Conservation (phyloP, 2,797 vertebrate genomes). For the Pseudocheirus occidentalis region DNA sequence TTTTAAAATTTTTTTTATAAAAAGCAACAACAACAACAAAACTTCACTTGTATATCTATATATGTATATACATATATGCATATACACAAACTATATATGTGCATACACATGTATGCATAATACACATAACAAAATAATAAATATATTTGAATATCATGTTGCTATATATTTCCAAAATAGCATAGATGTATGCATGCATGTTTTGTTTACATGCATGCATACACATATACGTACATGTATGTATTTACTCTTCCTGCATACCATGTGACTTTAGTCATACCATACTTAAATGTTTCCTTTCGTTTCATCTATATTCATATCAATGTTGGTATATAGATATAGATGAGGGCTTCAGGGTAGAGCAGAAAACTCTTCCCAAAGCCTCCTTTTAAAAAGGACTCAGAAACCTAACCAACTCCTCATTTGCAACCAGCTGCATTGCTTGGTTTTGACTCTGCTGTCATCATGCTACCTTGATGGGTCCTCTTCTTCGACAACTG, state of each 20-base stretch:
- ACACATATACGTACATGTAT: neutral
- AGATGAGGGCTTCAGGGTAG: too few species aligned
- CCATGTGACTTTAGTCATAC: neutral
- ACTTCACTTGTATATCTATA: neutral
- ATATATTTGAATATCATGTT: neutral
- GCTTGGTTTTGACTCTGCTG: neutral
- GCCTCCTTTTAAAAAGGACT: neutral
- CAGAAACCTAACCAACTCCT: neutral
- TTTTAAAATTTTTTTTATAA: slow-evolving; percentile 44
- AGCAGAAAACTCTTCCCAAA: neutral
- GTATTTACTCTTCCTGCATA: neutral
- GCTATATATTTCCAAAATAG: neutral
- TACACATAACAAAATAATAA: neutral
- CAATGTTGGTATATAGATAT: too few species aligned
- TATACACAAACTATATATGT: too few species aligned
- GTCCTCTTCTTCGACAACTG: neutral
- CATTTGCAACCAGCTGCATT: neutral
- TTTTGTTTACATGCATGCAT: neutral
- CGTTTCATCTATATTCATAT: neutral
- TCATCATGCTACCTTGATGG: neutral
- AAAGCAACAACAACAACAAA: neutral
- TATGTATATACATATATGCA: neutral
- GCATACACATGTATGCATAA: neutral
- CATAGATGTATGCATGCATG: neutral
- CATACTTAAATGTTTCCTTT: neutral